Percentiles rank a stretch among this genome's conserved stretches.
Conservation (phyloP, 1,140 invertebrate genomes). For the Drosophila lini region DNA sequence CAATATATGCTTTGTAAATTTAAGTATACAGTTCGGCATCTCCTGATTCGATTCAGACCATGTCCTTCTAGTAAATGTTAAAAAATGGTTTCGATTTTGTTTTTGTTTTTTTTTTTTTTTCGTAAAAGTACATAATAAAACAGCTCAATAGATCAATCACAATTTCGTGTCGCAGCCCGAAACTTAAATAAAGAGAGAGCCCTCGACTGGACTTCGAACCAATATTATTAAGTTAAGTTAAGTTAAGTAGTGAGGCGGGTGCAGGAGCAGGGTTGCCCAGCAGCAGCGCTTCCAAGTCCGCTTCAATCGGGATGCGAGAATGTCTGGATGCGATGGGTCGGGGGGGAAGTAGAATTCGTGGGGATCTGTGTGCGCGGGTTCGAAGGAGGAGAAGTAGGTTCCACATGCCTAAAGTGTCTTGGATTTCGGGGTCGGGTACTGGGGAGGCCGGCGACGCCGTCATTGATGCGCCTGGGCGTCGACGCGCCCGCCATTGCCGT, state of each 20-base stretch:
- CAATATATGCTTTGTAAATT: slow-evolving; percentile 9
- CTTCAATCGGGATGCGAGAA: background rate
- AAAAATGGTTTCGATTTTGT: slow-evolving; percentile 1
- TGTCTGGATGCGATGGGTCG: slow-evolving; percentile 3
- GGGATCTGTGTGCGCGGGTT: background rate
- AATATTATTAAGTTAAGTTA: slow-evolving; percentile 9
- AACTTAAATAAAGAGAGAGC: slow-evolving; percentile 24
- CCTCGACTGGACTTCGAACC: background rate
- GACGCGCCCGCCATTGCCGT: slow-evolving; percentile 61
- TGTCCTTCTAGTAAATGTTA: slow-evolving; percentile 11
- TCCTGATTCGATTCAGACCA: background rate
- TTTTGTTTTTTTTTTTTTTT: slow-evolving; percentile 9
- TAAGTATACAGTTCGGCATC: slow-evolving; percentile 27
- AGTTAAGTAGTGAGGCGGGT: slow-evolving; percentile 1
- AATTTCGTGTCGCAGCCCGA: slow-evolving; percentile 51
- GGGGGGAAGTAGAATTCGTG: background rate
- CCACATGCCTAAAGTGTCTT: slow-evolving; percentile 62
- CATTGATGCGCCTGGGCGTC: slow-evolving; percentile 55
- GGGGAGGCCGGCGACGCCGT: slow-evolving; percentile 37
- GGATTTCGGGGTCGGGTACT: slow-evolving; percentile 42
- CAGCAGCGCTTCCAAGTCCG: slow-evolving; percentile 2
- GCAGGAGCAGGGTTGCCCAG: slow-evolving; percentile 10
- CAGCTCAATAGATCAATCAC: slow-evolving; percentile 64
- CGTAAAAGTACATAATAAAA: slow-evolving; percentile 65
- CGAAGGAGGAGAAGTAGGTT: slow-evolving; percentile 7